A percentile compares a stretch with the other conserved stretches of the same genome.
Conservation (phyloP, 2,888 invertebrate genomes). For the Anoncus sp. region DNA sequence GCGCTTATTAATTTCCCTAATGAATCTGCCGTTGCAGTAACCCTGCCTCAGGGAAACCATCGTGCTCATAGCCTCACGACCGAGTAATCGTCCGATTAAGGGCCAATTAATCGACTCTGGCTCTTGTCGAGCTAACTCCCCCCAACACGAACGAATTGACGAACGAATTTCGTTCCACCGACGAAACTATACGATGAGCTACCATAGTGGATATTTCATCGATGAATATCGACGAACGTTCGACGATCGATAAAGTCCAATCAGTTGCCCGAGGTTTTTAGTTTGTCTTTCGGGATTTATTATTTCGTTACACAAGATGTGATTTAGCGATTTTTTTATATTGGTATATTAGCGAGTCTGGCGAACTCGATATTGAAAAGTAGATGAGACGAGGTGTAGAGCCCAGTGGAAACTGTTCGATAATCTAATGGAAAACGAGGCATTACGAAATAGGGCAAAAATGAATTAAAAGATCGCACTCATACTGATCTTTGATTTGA, state of each 20-base stretch:
- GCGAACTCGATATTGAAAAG: neutral
- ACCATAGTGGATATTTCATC: constrained; percentile 28
- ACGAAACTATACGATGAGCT: constrained; percentile 9
- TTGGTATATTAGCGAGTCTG: constrained; percentile 16
- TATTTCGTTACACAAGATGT: constrained; percentile 1
- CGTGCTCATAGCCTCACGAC: constrained; percentile 54
- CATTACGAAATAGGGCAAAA: no score
- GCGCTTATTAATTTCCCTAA: constrained; percentile 75
- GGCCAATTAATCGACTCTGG: constrained; percentile 72
- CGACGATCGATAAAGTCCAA: constrained; percentile 37
- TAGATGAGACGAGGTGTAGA: neutral
- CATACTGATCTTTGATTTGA: neutral
- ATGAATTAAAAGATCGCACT: no score
- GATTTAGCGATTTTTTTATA: constrained; percentile 5
- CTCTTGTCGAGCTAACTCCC: constrained; percentile 43
- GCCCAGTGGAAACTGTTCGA: neutral
- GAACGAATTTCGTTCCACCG: constrained; percentile 34
- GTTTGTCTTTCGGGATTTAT: constrained; percentile 3
- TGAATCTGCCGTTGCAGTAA: constrained; percentile 69
- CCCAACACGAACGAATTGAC: constrained; percentile 40
- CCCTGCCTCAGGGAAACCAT: constrained; percentile 54
- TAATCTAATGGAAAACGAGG: neutral
- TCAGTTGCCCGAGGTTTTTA: constrained; percentile 11
- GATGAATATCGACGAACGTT: constrained; percentile 5
- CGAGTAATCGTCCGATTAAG: constrained; percentile 72